phyloP scores from a whole-genome alignment of 1,140 invertebrate species.

The Chironomus tepperi region DNA sequence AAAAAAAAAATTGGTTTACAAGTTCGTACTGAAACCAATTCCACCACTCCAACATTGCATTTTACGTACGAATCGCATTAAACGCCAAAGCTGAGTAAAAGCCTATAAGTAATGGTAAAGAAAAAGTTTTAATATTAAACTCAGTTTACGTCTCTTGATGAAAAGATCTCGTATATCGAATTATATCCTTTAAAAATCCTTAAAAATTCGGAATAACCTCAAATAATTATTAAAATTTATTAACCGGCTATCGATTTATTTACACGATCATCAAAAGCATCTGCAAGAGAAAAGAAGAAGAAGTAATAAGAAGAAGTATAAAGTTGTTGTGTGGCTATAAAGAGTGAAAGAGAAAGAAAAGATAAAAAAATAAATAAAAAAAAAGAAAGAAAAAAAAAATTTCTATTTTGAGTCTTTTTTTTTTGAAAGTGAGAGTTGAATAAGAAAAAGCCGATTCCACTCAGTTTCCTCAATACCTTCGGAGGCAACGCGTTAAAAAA shows the following conservation, averaged over 20 bases:
- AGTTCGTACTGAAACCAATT: not conserved
- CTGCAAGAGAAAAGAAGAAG: not conserved
- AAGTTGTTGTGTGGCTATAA: not conserved
- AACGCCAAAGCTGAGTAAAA: not conserved
- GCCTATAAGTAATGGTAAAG: conserved; percentile 22
- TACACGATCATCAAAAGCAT: not conserved
- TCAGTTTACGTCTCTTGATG: conserved; percentile 1
- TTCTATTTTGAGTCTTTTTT: conserved; percentile 22
- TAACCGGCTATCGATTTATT: not conserved
- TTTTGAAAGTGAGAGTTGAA: conserved; percentile 23
- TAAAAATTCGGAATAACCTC: not conserved
- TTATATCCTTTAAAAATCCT: not conserved
- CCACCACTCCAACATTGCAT: conserved; percentile 7
- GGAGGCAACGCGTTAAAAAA: not conserved
- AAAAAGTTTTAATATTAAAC: conserved; percentile 20
- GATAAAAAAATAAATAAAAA: not conserved
- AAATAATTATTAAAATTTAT: not conserved
- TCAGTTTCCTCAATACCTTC: not conserved
- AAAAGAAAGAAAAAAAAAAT: conserved; percentile 1
- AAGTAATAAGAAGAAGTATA: no score
- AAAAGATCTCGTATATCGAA: not conserved
- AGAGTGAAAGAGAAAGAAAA: not conserved
- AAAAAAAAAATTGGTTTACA: not conserved
- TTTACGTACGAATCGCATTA: not conserved
- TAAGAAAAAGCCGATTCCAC: not conserved